These are phyloP conservation scores for Drosophila monieri DNA, from an alignment of 2,888 invertebrate species.

Conservation along the genomic window DNA sequence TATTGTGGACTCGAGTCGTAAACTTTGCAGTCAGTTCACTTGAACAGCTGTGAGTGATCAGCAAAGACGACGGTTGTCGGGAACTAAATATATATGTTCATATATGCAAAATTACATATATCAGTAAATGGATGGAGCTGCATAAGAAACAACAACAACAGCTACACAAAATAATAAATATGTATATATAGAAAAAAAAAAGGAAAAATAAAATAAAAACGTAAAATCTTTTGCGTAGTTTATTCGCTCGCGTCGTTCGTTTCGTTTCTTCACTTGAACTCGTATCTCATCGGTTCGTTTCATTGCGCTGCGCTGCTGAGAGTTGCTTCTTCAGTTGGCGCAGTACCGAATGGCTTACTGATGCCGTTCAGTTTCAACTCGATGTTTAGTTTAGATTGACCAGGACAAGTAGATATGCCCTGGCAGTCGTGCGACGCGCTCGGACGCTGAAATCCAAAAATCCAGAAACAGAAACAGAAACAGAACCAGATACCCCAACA, in stretches of 20 bases:
- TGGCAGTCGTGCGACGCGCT: conserved; percentile 55
- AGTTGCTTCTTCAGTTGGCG: conserved; percentile 42
- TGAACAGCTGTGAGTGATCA: conserved; percentile 74
- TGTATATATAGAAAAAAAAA: conserved; percentile 37
- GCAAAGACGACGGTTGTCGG: conserved; percentile 66
- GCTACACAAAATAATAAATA: conserved; percentile 40
- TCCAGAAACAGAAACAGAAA: neutral
- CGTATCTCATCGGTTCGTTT: conserved; percentile 46
- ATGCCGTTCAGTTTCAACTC: conserved; percentile 28
- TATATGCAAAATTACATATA: conserved; percentile 36
- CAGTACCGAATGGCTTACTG: conserved; percentile 18
- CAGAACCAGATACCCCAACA: conserved; percentile 1
- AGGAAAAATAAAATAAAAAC: conserved; percentile 26
- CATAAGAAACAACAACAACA: conserved; percentile 39
- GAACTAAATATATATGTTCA: conserved; percentile 22
- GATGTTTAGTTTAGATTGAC: conserved; percentile 42
- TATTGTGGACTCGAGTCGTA: conserved; percentile 58
- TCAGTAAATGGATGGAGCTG: conserved; percentile 34
- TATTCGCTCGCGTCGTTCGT: conserved; percentile 51
- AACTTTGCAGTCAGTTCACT: conserved; percentile 71
- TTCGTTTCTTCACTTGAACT: conserved; percentile 27
- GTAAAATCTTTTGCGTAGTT: conserved; percentile 73
- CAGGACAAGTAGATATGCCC: conserved; percentile 61
- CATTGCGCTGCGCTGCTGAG: conserved; percentile 33
- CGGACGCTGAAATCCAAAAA: conserved; percentile 16